Conservation (phyloP, 2,113 vertebrate genomes). For the Rhinoptilus africanus region DNA sequence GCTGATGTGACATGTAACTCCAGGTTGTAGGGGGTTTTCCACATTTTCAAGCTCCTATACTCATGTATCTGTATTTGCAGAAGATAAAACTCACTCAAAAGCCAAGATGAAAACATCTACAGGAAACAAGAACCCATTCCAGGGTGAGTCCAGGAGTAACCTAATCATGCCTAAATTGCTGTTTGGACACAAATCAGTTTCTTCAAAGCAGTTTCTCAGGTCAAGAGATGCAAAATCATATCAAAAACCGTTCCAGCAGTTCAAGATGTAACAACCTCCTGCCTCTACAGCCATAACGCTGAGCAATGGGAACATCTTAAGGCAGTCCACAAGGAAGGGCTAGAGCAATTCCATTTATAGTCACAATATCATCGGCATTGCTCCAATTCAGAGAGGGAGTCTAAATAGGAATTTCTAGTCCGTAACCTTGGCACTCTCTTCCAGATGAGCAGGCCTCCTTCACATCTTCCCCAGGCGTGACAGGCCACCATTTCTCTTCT, state of each 20-base stretch:
- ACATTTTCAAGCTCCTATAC: neutral
- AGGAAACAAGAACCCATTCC: neutral
- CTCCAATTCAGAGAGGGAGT: neutral
- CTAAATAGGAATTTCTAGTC: slow-evolving; percentile 1
- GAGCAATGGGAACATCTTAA: neutral
- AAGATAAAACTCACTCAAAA: neutral
- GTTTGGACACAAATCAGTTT: neutral
- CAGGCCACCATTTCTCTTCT: neutral
- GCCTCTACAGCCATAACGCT: accelerated
- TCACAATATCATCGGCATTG: neutral
- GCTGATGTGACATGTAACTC: neutral
- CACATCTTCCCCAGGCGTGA: neutral
- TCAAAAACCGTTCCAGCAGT: neutral
- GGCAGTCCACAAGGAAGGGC: neutral
- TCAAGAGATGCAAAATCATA: neutral
- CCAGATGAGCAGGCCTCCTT: neutral
- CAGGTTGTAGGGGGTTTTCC: neutral
- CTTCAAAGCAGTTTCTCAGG: neutral
- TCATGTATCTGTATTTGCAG: neutral
- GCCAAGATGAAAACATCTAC: neutral
- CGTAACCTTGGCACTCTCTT: neutral
- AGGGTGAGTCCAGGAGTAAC: neutral
- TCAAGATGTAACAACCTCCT: neutral
- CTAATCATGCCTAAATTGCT: neutral
- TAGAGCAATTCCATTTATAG: slow-evolving; percentile 63